Base-by-base conservation (phyloP, 2,113 vertebrate species). In the Numenius arquata region DNA sequence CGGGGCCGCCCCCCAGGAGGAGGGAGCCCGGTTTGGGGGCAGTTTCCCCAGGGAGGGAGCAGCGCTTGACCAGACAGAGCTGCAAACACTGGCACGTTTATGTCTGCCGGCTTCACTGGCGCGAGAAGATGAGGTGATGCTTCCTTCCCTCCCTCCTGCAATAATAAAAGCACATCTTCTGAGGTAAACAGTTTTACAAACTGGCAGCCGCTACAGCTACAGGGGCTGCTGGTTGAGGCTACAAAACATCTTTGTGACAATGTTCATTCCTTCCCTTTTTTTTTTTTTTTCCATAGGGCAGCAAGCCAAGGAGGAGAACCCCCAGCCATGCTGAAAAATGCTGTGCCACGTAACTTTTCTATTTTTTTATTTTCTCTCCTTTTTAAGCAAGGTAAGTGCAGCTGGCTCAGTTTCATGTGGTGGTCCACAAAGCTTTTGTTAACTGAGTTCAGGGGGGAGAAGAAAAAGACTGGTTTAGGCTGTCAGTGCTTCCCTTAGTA, bases 11-110 rank as follows among this genome's bases (percentile, higher is more conserved):
- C n/a, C 36, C 18, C 16, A 6, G 5, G 20, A 43, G 36, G 21
- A 52, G 18, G 12, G 17, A 0, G 4, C 29, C 27, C 0, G 1
- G 25, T 18, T 27, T 25, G 25, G 34, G 36, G 14, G 14, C 62
- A 23, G 2, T 55, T 61, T 32, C 21, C n/a, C 9, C 20, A 6
- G 30, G 30, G 61, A n/a, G 29, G 38, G 25, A 66, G 21, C 26
- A 20, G 45, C 17, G 2, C 61, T 41, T 67, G 34, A 18, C 12
- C 30, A 3, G 1, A 3, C 45, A 61, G 52, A 41, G 63, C 21
- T 8, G 40, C n/a, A 19, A 27, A 67, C 26, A 6, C 21, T 12
- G 6, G 12, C 14, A 7, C 9, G 0, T 26, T 15, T 3, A 21
- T 4, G 36, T 18, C 48, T 34, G 9, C 25, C n/a, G 13, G 27